Evolutionary conservation across 2,797 vertebrate species (phyloP), one percentile per base, ranked within the genome.

Genomic region (Thripadectes ignobilis): DNA sequence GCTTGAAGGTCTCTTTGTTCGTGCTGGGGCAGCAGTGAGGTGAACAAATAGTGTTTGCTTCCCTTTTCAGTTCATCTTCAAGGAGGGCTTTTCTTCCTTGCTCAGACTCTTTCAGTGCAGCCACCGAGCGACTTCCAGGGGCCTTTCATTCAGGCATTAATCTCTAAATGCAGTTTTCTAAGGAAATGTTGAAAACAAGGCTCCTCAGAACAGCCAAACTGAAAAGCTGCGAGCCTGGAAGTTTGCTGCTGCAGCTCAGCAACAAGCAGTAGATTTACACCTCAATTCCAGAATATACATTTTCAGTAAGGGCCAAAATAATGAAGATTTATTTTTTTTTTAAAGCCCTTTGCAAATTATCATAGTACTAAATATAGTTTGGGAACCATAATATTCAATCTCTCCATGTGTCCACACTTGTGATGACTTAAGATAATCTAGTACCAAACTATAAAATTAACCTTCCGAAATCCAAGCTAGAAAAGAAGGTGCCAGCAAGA

Each of bases 41-140:
- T 95, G 93, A 93, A 89, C 89, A 94, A 90, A 93, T 32, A 88
- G 62, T 51, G 76, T 88, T 92, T 95, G 83, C 88, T 94, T 95
- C 88, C 71, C 83, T 81, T 92, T 90, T 76, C 92, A 72, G 93
- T 55, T 84, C 94, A 43, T 90, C 85, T 66, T 95, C 74, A 87
- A 92, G 85, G 79, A 95, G 90, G 67, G 73, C 92, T 91, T 88
- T 86, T 79, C 92, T 94, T 78, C 7, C 7, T 92, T 80, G 57
- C 45, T 46, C 76, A 24, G 89, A 8, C 69, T 59, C 82, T 93
- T 77, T 84, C 77, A 66, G 58, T 61, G 66, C 81, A 80, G 92
- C 92, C 95, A 91, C 92, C 57, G 80, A 96, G 94, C 88, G 95
- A 54, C 95, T 94, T 87, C 63, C 34, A 7, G 77, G 61, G 67